Conservation (phyloP, 2,113 vertebrate genomes). For the Silurus glanis region DNA sequence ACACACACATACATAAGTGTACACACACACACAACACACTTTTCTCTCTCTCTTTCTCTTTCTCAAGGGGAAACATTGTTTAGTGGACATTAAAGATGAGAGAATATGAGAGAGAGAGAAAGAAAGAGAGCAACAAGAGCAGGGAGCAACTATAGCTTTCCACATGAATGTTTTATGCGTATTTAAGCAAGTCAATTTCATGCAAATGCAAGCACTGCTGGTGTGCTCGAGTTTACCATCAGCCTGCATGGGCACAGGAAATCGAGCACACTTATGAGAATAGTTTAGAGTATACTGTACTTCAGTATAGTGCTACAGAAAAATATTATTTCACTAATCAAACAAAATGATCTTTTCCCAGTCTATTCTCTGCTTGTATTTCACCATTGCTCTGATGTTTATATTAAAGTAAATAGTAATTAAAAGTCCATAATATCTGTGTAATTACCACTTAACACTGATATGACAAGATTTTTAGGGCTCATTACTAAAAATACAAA, state of each 20-base stretch:
- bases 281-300: background rate
- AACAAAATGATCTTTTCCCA: background rate
- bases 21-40: background rate
- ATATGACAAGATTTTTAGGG: background rate
- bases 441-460: background rate
- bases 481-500: background rate
- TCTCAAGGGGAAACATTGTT: background rate
- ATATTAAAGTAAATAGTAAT: background rate
- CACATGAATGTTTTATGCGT: slow-evolving; percentile 67
- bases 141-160: slow-evolving; percentile 53
- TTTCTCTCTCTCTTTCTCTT: too few relatives aligned
- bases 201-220: slow-evolving; percentile 73
- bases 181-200: slow-evolving; percentile 77
- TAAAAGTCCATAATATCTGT: background rate
- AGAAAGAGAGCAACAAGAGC: slow-evolving; percentile 39
- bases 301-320: background rate
- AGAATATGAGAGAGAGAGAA: slow-evolving; percentile 35
- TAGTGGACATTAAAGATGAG: slow-evolving; percentile 41
- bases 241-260: slow-evolving; percentile 38
- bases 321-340: background rate
- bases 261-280: slow-evolving; percentile 19
- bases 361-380: background rate
- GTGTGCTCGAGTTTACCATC: slow-evolving; percentile 66
- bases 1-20: background rate
- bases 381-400: background rate